Conservation (phyloP, 2,113 vertebrate species). For the Etheostoma cragini region DNA sequence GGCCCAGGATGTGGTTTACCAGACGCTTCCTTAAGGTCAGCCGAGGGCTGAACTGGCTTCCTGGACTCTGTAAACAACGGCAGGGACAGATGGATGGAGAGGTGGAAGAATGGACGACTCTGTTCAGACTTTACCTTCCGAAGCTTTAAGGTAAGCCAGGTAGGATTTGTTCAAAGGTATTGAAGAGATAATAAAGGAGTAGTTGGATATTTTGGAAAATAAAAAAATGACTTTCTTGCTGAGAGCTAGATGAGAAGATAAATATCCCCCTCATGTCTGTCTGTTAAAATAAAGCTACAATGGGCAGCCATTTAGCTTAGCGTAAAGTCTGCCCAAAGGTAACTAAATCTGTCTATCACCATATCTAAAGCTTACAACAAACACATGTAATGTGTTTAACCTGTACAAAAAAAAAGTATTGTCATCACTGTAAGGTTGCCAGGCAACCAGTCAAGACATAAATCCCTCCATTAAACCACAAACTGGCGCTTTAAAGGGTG, state of each 20-base stretch:
- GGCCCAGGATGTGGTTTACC: conserved; percentile 96
- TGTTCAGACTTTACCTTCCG: conserved; percentile 19
- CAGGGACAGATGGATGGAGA: conserved; percentile 61
- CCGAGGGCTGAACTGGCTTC: conserved; percentile 88
- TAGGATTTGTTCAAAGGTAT: neutral
- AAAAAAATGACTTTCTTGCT: neutral
- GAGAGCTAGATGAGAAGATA: neutral
- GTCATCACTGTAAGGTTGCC: no score
- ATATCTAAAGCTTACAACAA: neutral
- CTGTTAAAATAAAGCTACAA: neutral
- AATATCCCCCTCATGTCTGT: neutral
- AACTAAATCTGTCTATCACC: neutral
- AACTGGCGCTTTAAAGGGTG: no score
- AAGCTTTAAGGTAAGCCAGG: neutral
- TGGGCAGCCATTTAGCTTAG: neutral
- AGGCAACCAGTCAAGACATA: no score
- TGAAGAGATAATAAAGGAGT: neutral
- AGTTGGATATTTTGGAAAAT: neutral
- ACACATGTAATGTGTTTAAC: neutral
- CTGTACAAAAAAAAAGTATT: no score
- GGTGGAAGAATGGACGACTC: conserved; percentile 18
- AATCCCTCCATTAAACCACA: no score
- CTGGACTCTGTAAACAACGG: conserved; percentile 81
- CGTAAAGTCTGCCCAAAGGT: neutral
- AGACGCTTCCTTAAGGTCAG: conserved; percentile 94